A percentile compares a stretch with the other conserved stretches of the same genome.
These are phyloP conservation scores for Neolamprologus tretocephalus DNA, from an alignment of 2,113 vertebrate species.

Conservation along the genomic window DNA sequence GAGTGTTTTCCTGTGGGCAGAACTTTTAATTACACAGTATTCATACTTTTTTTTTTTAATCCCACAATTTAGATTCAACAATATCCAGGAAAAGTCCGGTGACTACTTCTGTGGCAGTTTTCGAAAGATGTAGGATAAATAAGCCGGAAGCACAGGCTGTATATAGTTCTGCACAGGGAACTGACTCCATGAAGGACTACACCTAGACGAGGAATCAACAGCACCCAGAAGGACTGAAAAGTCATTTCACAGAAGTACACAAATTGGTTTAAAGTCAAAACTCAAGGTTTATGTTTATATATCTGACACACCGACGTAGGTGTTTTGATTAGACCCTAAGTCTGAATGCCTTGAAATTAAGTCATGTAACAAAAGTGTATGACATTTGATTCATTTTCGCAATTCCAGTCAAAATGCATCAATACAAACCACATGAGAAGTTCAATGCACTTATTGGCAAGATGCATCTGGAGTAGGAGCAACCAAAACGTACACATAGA, in stretches of 20 bases:
- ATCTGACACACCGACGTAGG: background rate
- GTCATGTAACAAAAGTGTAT: background rate
- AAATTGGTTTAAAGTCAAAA: background rate
- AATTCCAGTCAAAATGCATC: background rate
- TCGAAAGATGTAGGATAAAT: constrained; percentile 38
- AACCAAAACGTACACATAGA: background rate
- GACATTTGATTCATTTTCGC: background rate
- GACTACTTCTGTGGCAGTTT: constrained; percentile 7
- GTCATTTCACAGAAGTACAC: background rate
- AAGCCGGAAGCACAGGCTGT: background rate
- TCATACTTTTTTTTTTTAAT: background rate
- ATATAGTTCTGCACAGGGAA: background rate
- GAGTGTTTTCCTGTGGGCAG: background rate
- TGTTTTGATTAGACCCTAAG: background rate
- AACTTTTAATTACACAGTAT: background rate
- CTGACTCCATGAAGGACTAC: background rate
- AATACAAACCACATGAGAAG: background rate
- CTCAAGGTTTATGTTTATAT: background rate
- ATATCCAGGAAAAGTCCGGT: background rate
- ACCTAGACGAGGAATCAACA: background rate
- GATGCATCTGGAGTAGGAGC: background rate
- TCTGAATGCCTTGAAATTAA: background rate
- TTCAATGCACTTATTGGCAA: background rate
- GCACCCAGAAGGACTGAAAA: background rate
- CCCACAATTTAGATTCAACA: background rate